These are phyloP conservation scores for Myiagra hebetior DNA, from an alignment of 2,113 vertebrate genomes.

Conservation along the genomic window DNA sequence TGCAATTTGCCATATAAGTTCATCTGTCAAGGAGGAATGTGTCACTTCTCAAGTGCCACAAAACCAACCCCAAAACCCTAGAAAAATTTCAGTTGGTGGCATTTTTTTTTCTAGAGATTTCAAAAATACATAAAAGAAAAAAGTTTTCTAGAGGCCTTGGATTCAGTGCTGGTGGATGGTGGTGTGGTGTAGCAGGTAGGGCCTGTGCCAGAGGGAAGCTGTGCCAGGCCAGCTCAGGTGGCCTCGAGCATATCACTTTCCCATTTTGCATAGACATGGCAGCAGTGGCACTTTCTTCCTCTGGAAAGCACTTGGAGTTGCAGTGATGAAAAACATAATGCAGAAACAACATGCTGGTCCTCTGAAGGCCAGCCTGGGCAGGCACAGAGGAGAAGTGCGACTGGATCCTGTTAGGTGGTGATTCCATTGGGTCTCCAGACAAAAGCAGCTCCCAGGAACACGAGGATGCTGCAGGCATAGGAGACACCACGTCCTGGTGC, in stretches of 20 bases:
- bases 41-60: background rate
- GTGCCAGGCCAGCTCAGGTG: background rate
- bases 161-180: background rate
- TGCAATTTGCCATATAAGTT: background rate
- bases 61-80: background rate
- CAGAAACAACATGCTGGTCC: background rate
- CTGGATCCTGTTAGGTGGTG: background rate
- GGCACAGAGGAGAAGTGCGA: background rate
- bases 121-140: background rate
- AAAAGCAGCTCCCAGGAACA: background rate
- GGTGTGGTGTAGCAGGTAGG: background rate
- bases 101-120: background rate
- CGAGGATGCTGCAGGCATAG: background rate
- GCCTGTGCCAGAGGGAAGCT: background rate
- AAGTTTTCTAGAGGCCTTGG: background rate
- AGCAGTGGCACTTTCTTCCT: background rate
- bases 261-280: background rate
- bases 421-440: background rate
- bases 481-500: background rate
- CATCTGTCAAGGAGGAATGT: background rate
- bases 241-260: rapidly evolving
- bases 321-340: background rate
- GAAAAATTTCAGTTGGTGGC: background rate
- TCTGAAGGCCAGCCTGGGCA: background rate
- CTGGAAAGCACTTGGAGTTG: background rate